Percentiles rank a stretch among this genome's conserved stretches.
phyloP scores from a whole-genome alignment of 2,888 invertebrate genomes.

The Brachynemurus nebulosus region DNA sequence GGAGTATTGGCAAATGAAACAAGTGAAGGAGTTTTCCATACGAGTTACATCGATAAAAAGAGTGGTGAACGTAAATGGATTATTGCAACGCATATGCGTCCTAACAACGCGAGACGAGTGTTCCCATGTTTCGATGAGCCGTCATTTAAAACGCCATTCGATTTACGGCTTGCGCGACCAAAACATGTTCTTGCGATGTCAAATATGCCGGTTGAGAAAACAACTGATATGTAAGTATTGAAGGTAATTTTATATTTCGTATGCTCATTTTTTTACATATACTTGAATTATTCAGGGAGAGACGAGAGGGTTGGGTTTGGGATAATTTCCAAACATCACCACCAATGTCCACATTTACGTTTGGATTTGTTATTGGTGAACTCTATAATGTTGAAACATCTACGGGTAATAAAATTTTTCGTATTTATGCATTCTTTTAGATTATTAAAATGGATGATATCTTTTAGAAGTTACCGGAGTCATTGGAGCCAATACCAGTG shows the following conservation, averaged over 20 bases:
- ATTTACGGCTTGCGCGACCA: conserved; percentile 46
- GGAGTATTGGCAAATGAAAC: conserved; percentile 48
- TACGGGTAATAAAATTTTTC: not conserved
- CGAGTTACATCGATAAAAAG: conserved; percentile 38
- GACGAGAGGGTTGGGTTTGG: conserved; percentile 44
- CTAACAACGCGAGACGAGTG: conserved; percentile 57
- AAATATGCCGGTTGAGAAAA: conserved; percentile 45
- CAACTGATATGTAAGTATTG: conserved; percentile 44
- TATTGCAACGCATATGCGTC: conserved; percentile 53
- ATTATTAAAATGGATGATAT: not conserved
- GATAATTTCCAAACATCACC: conserved; percentile 58
- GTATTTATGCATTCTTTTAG: not conserved
- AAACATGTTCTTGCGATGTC: conserved; percentile 43
- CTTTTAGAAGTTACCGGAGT: not conserved
- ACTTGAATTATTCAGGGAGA: conserved; percentile 28
- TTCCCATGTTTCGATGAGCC: conserved; percentile 78
- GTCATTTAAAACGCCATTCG: conserved; percentile 56
- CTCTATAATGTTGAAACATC: conserved; percentile 25
- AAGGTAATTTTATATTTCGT: not conserved
- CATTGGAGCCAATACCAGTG: conserved; percentile 28
- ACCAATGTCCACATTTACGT: conserved; percentile 61
- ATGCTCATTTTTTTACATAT: not conserved
- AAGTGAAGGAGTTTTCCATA: conserved; percentile 56
- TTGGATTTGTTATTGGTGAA: conserved; percentile 59
- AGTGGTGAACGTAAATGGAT: conserved; percentile 35